A percentile compares a stretch with the other conserved stretches of the same genome.
Evolutionary conservation across 2,888 invertebrate species (phyloP).

Genomic region (Odiellus spinosus): DNA sequence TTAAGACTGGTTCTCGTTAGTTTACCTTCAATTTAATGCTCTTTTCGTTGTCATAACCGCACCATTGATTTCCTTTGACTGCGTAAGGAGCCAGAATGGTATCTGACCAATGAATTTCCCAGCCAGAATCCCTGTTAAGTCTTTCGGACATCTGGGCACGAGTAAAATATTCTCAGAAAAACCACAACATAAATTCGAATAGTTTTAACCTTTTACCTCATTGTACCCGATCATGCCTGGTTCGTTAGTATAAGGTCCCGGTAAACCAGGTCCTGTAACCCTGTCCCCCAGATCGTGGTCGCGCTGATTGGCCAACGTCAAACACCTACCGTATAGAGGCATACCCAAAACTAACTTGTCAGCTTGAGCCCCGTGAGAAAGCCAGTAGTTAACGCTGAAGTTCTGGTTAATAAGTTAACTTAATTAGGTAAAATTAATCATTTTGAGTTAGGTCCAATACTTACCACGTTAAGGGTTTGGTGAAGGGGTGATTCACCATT

Average conservation of each 20-base stretch:
- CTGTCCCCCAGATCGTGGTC: constrained; percentile 40
- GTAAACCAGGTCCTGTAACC: constrained; percentile 39
- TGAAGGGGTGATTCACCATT: constrained; percentile 23
- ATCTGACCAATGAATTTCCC: constrained; percentile 29
- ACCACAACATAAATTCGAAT: no score
- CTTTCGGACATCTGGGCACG: constrained; percentile 44
- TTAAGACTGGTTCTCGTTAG: no score
- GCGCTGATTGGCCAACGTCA: constrained; percentile 37
- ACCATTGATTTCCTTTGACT: constrained; percentile 44
- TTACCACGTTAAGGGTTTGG: constrained; percentile 46
- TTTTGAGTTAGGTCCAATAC: constrained; percentile 23
- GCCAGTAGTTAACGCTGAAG: constrained; percentile 54
- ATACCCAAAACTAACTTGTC: constrained; percentile 52
- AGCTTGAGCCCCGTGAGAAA: constrained; percentile 50
- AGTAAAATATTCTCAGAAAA: neutral
- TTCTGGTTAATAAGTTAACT: constrained; percentile 36
- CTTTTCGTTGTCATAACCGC: constrained; percentile 56
- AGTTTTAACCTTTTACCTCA: constrained; percentile 39
- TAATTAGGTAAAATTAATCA: no score
- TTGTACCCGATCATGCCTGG: constrained; percentile 53
- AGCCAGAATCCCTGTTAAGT: constrained; percentile 34
- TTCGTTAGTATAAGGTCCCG: constrained; percentile 45
- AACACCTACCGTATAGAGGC: constrained; percentile 51
- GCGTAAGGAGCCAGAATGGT: constrained; percentile 41
- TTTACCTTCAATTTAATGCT: constrained; percentile 59